Conservation (phyloP, 2,888 invertebrate species). For the Hetaerina titia region DNA sequence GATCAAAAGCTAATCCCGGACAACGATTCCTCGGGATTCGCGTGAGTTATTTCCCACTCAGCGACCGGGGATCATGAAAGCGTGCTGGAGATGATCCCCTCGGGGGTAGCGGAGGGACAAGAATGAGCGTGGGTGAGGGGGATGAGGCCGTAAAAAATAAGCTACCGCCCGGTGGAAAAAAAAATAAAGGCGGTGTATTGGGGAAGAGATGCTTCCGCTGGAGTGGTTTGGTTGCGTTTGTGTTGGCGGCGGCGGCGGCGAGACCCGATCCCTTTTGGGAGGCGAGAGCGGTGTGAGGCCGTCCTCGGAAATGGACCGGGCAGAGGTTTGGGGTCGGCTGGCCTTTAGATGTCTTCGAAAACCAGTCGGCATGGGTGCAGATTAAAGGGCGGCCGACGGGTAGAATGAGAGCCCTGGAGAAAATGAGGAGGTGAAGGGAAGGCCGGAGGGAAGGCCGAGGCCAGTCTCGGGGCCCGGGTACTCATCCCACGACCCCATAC, state of each 20-base stretch:
- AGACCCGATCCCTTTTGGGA: background rate
- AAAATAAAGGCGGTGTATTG: background rate
- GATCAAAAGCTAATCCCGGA: background rate
- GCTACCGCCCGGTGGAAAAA: conserved; percentile 55
- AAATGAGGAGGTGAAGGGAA: conserved; percentile 28
- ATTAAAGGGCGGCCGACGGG: conserved; percentile 55
- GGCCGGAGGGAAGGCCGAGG: conserved; percentile 22
- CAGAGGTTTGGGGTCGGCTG: conserved; percentile 48
- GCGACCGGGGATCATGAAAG: background rate
- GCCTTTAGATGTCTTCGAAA: conserved; percentile 41
- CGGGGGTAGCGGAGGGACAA: background rate
- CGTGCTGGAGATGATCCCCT: background rate
- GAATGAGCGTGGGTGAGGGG: background rate
- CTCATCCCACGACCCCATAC: conserved; percentile 30
- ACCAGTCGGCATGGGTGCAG: conserved; percentile 59
- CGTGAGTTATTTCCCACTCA: conserved; percentile 1
- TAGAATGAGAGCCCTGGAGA: conserved; percentile 48
- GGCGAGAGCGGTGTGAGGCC: background rate
- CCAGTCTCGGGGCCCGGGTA: background rate
- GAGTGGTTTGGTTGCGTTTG: conserved; percentile 41
- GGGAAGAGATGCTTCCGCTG: conserved; percentile 53
- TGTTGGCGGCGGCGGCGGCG: background rate
- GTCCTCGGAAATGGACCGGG: background rate
- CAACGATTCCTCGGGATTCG: background rate
- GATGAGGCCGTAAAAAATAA: background rate